phyloP scores from a whole-genome alignment of 2,888 invertebrate genomes.

The Scaptomyza tumidula region DNA sequence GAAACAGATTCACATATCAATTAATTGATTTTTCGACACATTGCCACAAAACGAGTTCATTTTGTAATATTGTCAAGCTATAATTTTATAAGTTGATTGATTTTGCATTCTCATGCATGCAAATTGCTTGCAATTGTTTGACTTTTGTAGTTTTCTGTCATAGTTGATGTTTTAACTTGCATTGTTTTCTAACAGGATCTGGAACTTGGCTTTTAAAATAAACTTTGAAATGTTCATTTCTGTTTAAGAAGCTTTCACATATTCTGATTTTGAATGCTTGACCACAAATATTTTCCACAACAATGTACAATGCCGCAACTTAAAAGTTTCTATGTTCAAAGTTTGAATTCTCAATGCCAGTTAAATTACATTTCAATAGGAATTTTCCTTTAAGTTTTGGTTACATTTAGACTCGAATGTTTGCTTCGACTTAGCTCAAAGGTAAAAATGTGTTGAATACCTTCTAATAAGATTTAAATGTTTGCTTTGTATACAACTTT shows the following conservation, averaged over 20 bases:
- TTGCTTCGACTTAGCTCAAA: background rate
- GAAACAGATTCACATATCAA: constrained; percentile 30
- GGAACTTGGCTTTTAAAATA: background rate
- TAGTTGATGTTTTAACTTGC: too few species aligned
- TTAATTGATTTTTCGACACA: constrained; percentile 51
- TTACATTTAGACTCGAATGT: background rate
- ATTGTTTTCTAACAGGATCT: background rate
- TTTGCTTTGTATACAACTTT: too few species aligned
- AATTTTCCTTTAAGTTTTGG: constrained; percentile 32
- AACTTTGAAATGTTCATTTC: constrained; percentile 6
- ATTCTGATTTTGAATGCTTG: constrained; percentile 8
- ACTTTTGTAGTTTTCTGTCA: background rate
- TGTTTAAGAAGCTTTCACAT: background rate
- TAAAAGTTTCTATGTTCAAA: background rate
- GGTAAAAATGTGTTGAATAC: constrained; percentile 3
- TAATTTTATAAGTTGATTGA: constrained; percentile 25
- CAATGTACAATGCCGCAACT: constrained; percentile 3
- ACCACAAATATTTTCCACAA: constrained; percentile 33
- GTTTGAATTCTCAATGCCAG: constrained; percentile 3
- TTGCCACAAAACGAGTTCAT: constrained; percentile 29
- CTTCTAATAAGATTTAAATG: background rate
- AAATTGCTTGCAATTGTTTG: constrained; percentile 26
- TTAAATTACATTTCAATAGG: constrained; percentile 21
- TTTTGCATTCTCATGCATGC: constrained; percentile 25
- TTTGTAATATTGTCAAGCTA: constrained; percentile 15